phyloP scores from a whole-genome alignment of 2,888 invertebrate species.

The Eledona agricola region DNA sequence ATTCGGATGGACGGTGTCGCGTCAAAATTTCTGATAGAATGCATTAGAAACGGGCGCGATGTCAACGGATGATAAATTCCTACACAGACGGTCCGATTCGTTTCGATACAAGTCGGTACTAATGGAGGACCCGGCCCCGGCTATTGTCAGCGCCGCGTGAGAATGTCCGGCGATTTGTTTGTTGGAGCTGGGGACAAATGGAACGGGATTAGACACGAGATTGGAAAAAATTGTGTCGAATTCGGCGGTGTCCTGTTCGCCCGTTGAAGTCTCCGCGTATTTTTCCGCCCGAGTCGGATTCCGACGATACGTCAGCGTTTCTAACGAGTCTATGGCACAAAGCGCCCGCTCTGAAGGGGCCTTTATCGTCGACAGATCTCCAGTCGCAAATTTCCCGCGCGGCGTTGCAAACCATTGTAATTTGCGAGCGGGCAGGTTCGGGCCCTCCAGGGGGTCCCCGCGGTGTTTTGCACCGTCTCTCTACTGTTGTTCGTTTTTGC shows the following conservation, averaged over 20 bases:
- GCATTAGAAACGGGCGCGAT: constrained; percentile 33
- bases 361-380: constrained; percentile 21
- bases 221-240: too few relatives aligned
- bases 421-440: constrained; percentile 19
- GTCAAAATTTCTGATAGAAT: constrained; percentile 39
- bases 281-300: too few relatives aligned
- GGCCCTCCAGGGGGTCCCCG: constrained; percentile 19
- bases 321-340: constrained; percentile 22
- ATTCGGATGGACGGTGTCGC: constrained; percentile 39
- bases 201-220: constrained; percentile 6
- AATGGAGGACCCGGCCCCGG: constrained; percentile 14
- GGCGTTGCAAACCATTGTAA: constrained; percentile 29
- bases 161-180: constrained; percentile 9
- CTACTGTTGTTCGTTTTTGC: constrained; percentile 38
- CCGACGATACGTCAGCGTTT: constrained; percentile 15
- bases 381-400: constrained; percentile 22
- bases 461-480: neutral
- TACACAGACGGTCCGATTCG: constrained; percentile 6
- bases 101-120: constrained; percentile 17
- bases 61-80: constrained; percentile 27
- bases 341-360: constrained; percentile 18
- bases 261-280: too few relatives aligned
- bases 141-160: constrained; percentile 13
- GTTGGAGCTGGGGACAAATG: constrained; percentile 3
- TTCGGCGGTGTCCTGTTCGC: too few relatives aligned